Base-by-base conservation (phyloP, 1,140 invertebrate species). In the Holotrichia oblita region DNA sequence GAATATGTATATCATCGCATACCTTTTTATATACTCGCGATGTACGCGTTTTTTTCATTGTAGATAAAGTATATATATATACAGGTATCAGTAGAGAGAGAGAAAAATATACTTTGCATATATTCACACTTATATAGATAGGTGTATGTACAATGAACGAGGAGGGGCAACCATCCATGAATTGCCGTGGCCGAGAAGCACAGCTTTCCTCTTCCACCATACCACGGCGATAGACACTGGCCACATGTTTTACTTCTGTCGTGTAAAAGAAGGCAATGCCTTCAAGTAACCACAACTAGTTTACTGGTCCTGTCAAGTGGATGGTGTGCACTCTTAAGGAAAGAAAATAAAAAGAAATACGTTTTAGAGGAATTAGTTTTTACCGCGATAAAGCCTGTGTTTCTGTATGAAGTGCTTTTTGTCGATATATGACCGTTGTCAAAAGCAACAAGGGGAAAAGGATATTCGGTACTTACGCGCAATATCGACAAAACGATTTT, bases 211-310 rank as follows among this genome's bases (percentile, higher is more conserved):
- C 61, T 69, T 22, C 27, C 27, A 69, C 61, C 59, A 14, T 17
- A 61, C 27, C 27, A 34, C 59, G 59, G 12, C 17, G n/a, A 22
- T 34, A 69, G 27, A 41, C 73, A n/a, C 14, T 22, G 22, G 41
- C 73, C 73, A 74, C 73, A 74, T 74, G 73, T 74, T 72, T 72
- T 22, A 22, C 64, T 40, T 20, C 40, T 74, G 73, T 40, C 41
- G 61, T 14, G 17, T 69, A 69, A 34, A 69, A 69, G 73, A 74
- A 74, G 73, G 73, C 73, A 74, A 74, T 74, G 73, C 73, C 73
- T 74, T 42, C 73, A n/a, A 74, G 73, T 74, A 74, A 74, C 73
- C 73, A 74, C 73, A 74, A 74, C 73, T 74, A 74, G 73, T 74
- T 74, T 74, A 74, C 73, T 40, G 17, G 73, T 74, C 73, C 40